Conservation (phyloP, 2,888 invertebrate genomes). For the Thecophora atra region DNA sequence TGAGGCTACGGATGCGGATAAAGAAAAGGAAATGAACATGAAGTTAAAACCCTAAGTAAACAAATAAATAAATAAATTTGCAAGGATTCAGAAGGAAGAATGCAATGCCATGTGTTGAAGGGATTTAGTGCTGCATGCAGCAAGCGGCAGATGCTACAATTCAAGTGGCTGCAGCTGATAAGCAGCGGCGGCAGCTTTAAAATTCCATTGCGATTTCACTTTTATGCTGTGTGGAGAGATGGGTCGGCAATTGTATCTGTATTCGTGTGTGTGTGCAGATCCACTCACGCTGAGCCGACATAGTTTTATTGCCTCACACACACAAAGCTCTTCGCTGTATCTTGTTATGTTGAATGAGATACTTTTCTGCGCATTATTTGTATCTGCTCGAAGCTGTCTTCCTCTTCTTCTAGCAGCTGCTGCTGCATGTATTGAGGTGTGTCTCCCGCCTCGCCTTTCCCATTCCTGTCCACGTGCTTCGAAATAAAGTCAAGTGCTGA, state of each 20-base stretch:
- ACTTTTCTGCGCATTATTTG: conserved; percentile 1
- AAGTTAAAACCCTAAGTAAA: background rate
- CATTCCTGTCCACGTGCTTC: conserved; percentile 28
- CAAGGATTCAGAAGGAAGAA: background rate
- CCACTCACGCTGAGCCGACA: conserved; percentile 45
- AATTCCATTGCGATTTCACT: background rate
- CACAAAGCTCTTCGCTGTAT: conserved; percentile 15
- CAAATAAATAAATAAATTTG: background rate
- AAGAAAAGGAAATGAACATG: background rate
- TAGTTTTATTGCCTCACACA: conserved; percentile 24
- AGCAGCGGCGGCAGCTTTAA: conserved; percentile 6
- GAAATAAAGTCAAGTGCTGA: conserved; percentile 1
- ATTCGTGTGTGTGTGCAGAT: conserved; percentile 14
- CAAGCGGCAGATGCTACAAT: background rate
- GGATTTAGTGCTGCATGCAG: background rate
- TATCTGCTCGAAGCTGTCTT: background rate
- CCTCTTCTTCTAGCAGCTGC: background rate
- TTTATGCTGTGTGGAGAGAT: conserved; percentile 1
- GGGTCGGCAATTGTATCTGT: background rate
- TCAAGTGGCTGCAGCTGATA: conserved; percentile 16
- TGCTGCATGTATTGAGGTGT: conserved; percentile 14
- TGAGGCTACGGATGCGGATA: background rate
- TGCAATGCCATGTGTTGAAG: background rate
- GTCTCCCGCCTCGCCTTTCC: conserved; percentile 14
- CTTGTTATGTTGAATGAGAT: conserved; percentile 41